phyloP scores from a whole-genome alignment of 2,888 invertebrate genomes.

The Cephus pygmeus region DNA sequence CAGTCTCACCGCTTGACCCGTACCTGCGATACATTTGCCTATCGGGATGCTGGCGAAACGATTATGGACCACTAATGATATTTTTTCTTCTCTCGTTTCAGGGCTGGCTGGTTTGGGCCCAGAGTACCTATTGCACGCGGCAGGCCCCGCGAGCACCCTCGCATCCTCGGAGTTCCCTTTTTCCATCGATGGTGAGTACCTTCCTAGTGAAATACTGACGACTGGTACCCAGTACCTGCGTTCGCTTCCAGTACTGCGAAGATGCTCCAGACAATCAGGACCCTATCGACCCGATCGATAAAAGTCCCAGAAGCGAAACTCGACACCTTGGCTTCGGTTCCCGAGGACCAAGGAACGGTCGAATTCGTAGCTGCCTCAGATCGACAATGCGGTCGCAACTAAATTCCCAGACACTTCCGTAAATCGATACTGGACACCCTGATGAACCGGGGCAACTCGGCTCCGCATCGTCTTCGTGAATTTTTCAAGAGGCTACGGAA shows the following conservation, averaged over 20 bases:
- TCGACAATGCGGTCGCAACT: background rate
- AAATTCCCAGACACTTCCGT: conserved; percentile 42
- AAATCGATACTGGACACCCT: conserved; percentile 23
- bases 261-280: background rate
- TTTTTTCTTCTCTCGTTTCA: conserved; percentile 30
- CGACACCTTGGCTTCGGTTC: background rate
- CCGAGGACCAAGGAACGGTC: background rate
- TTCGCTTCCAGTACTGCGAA: background rate
- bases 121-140: conserved; percentile 63
- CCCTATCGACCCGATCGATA: conserved; percentile 12
- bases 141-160: conserved; percentile 75
- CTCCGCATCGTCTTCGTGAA: background rate
- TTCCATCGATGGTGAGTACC: conserved; percentile 84
- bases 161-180: conserved; percentile 91
- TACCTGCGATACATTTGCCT: background rate
- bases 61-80: conserved; percentile 5
- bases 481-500: background rate
- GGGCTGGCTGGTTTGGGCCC: conserved; percentile 65
- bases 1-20: background rate
- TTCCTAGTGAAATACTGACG: background rate
- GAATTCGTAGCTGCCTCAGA: background rate
- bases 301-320: background rate
- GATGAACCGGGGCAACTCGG: background rate
- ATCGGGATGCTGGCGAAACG: background rate
- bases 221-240: background rate